Conservation (phyloP, 2,113 vertebrate genomes). For the Ailurus styani region DNA sequence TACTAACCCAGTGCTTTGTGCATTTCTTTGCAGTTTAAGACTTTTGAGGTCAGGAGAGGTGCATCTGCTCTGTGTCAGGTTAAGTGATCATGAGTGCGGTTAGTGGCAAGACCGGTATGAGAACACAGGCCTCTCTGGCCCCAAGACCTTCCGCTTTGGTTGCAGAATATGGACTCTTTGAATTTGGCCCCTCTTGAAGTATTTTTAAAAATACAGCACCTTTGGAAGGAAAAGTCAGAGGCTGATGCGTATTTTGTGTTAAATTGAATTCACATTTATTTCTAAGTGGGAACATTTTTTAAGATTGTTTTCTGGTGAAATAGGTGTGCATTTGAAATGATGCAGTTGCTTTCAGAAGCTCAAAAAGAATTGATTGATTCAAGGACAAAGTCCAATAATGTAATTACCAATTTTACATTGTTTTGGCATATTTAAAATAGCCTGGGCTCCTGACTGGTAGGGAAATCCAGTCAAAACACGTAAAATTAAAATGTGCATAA, state of each 20-base stretch:
- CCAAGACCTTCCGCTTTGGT: slow-evolving; percentile 20
- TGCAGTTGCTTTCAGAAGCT: neutral
- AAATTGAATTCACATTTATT: slow-evolving; percentile 46
- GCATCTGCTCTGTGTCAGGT: neutral
- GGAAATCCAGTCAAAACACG: slow-evolving; percentile 36
- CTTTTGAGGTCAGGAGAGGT: neutral
- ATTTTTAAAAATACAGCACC: neutral
- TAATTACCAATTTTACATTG: slow-evolving; percentile 38
- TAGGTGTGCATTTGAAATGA: slow-evolving; percentile 15
- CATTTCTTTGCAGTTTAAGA: slow-evolving; percentile 8
- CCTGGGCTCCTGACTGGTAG: slow-evolving; percentile 21
- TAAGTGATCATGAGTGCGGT: neutral
- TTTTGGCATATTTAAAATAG: slow-evolving; percentile 43
- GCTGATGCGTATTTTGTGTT: neutral
- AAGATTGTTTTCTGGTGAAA: slow-evolving; percentile 1
- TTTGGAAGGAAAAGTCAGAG: neutral
- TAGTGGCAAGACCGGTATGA: neutral
- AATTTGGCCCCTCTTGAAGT: slow-evolving; percentile 38
- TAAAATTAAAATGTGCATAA: neutral
- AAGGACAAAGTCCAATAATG: neutral
- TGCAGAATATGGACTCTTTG: slow-evolving; percentile 22
- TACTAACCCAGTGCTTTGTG: neutral
- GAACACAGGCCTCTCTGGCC: neutral
- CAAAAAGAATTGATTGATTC: neutral
- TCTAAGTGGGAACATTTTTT: slow-evolving; percentile 1